Percentiles rank a stretch among this genome's conserved stretches.
phyloP scores from a whole-genome alignment of 2,888 invertebrate species.

The Dicranocentrus wangi region DNA sequence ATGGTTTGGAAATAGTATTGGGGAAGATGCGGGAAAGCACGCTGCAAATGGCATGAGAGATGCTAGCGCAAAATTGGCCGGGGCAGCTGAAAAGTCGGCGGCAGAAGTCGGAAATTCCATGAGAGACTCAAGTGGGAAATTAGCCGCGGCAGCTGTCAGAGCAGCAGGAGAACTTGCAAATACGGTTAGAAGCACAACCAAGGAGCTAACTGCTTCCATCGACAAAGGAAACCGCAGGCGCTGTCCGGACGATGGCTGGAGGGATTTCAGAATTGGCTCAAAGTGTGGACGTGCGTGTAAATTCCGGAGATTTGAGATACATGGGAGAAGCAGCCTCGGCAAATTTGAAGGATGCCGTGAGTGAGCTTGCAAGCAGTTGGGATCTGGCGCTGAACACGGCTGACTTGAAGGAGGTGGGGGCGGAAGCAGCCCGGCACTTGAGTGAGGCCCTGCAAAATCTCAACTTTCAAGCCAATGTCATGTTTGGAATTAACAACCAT shows the following conservation, averaged over 20 bases:
- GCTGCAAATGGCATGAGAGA: no score
- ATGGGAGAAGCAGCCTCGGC: background rate
- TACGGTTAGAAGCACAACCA: no score
- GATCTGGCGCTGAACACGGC: slow-evolving; percentile 16
- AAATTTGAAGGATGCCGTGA: background rate
- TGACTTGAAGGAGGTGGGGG: slow-evolving; percentile 14
- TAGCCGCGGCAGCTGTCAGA: no score
- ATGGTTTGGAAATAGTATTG: no score
- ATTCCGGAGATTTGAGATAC: slow-evolving; percentile 10
- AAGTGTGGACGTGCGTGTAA: background rate
- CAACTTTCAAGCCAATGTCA: no score
- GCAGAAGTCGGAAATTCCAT: no score
- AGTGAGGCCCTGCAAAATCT: slow-evolving; percentile 14
- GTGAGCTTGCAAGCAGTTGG: slow-evolving; percentile 2
- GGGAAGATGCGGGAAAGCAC: no score
- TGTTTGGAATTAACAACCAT: background rate
- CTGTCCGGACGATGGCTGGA: background rate
- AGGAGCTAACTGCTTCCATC: no score
- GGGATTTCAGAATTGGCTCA: background rate
- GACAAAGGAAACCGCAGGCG: background rate
- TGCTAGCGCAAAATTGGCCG: no score
- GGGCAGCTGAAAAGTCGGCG: no score
- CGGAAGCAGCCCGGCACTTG: background rate
- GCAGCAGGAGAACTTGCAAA: no score
- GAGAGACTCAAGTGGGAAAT: no score